phyloP scores from a whole-genome alignment of 37 sponge, comb jelly and placozoan genomes.

The Axinella damicornis region DNA sequence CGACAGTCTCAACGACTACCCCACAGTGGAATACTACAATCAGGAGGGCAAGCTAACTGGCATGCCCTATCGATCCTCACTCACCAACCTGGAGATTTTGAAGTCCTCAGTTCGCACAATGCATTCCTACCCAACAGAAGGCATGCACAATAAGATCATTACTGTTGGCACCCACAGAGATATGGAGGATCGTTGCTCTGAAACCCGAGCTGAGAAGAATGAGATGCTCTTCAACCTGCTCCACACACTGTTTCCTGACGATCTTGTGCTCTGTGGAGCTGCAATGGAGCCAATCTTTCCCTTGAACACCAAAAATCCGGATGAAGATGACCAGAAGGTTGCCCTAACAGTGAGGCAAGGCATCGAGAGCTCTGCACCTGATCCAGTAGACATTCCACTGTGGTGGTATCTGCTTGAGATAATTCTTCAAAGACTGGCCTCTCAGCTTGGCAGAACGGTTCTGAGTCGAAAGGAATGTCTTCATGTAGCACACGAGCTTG shows the following conservation, averaged over 20 bases:
- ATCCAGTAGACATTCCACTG: neutral
- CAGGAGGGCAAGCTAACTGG: neutral
- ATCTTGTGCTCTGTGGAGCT: neutral
- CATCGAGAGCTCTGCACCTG: neutral
- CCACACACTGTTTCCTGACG: neutral
- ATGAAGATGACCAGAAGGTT: neutral
- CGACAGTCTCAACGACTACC: neutral
- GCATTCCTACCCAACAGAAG: neutral
- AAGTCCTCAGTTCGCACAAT: neutral
- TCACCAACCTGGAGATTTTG: neutral
- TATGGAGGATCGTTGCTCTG: neutral
- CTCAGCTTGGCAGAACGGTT: neutral
- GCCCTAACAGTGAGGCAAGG: neutral
- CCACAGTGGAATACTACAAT: neutral
- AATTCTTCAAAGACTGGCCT: neutral
- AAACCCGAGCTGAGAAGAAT: slow-evolving; percentile 1
- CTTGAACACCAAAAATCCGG: slow-evolving; percentile 2
- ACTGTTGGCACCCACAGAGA: slow-evolving; percentile 17
- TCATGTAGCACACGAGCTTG: neutral
- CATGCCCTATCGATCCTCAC: neutral
- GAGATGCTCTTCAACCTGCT: neutral
- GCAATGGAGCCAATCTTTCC: slow-evolving; percentile 2
- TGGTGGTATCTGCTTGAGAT: slow-evolving; percentile 3
- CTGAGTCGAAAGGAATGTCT: slow-evolving; percentile 15
- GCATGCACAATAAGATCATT: neutral